phyloP scores from a whole-genome alignment of 2,888 invertebrate species.

The Sphecodes monilicornis region DNA sequence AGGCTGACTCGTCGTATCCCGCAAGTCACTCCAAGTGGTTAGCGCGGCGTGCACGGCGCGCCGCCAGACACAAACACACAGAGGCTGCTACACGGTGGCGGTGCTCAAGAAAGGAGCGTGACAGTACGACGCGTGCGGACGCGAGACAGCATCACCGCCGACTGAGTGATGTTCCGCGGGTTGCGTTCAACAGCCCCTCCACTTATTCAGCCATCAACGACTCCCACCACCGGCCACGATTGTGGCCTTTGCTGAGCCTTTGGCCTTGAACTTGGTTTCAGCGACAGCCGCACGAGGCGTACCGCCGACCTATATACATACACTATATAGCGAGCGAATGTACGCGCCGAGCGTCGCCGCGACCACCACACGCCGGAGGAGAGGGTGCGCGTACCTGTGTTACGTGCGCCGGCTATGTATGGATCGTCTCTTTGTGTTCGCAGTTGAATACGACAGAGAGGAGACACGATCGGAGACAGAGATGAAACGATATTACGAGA shows the following conservation, averaged over 20 bases:
- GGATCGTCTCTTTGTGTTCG: slow-evolving; percentile 19
- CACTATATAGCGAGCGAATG: slow-evolving; percentile 67
- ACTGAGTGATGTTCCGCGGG: slow-evolving; percentile 86
- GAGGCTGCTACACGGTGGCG: not conserved
- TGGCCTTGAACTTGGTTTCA: slow-evolving; percentile 85
- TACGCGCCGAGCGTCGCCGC: slow-evolving; percentile 68
- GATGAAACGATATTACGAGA: not conserved
- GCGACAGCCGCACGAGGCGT: slow-evolving; percentile 84
- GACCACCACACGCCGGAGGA: slow-evolving; percentile 53
- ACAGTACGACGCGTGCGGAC: slow-evolving; percentile 80
- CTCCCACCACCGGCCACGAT: slow-evolving; percentile 83
- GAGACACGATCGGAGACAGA: slow-evolving; percentile 14
- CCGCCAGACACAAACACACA: slow-evolving; percentile 31
- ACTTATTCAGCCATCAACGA: slow-evolving; percentile 82
- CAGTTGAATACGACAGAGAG: slow-evolving; percentile 20
- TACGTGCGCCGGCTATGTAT: slow-evolving; percentile 4
- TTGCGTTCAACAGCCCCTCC: slow-evolving; percentile 87
- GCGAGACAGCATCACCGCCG: slow-evolving; percentile 84
- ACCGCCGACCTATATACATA: slow-evolving; percentile 83
- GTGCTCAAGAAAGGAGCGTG: slow-evolving; percentile 71
- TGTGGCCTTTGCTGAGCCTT: slow-evolving; percentile 84
- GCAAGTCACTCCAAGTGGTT: slow-evolving; percentile 21
- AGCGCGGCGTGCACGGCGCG: slow-evolving; percentile 21
- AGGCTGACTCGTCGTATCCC: slow-evolving; percentile 26
- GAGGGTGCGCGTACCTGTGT: slow-evolving; percentile 34